A percentile compares a stretch with the other conserved stretches of the same genome.
Conservation (phyloP, 2,113 vertebrate species). For the Abramis brama region DNA sequence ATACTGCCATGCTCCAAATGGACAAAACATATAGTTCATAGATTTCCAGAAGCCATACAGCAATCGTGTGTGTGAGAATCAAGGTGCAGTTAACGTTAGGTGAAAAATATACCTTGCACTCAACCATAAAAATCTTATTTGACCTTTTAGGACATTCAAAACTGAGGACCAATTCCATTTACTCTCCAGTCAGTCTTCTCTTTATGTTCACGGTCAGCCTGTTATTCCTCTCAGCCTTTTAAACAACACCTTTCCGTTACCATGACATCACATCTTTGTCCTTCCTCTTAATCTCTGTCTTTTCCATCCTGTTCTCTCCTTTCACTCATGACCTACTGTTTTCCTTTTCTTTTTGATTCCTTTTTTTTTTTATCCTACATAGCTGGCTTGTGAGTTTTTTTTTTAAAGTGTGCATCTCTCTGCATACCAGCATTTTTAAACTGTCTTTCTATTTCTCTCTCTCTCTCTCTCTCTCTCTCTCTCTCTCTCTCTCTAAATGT, state of each 20-base stretch:
- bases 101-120: no score
- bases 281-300: slow-evolving; percentile 54
- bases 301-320: slow-evolving; percentile 25
- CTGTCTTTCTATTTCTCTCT: slow-evolving; percentile 1
- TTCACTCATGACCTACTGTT: slow-evolving; percentile 13
- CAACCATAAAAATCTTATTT: no score
- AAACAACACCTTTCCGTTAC: slow-evolving; percentile 41
- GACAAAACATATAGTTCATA: not conserved
- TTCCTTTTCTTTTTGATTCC: slow-evolving; percentile 12
- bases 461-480: slow-evolving; percentile 27
- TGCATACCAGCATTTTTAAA: not conserved
- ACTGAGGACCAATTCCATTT: not conserved
- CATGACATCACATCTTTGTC: slow-evolving; percentile 40
- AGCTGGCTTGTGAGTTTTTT: slow-evolving; percentile 16
- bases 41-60: not conserved
- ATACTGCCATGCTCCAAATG: not conserved
- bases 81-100: no score
- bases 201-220: not conserved
- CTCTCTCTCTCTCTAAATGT: slow-evolving; percentile 49
- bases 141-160: no score
- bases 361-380: slow-evolving; percentile 19
- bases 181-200: not conserved
- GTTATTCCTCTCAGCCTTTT: not conserved
- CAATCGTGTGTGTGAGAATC: no score
- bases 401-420: slow-evolving; percentile 37